These are phyloP conservation scores for Cenopis cana DNA, from an alignment of 2,888 invertebrate genomes.

Conservation along the genomic window DNA sequence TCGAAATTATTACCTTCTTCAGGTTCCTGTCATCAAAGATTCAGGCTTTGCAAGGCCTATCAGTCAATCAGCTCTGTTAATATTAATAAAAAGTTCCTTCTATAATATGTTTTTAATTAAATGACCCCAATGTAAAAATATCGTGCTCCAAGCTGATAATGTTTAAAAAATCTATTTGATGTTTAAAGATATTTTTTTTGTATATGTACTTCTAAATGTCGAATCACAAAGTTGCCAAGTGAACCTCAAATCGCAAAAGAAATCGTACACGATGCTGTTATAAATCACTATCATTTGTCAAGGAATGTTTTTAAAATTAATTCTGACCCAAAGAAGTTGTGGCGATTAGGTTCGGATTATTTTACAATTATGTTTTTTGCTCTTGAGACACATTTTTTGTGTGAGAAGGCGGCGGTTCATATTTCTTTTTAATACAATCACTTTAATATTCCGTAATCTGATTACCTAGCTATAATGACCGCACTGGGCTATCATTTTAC, in stretches of 20 bases:
- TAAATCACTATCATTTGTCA: constrained; percentile 28
- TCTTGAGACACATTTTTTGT: constrained; percentile 63
- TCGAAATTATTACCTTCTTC: no score
- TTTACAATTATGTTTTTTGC: constrained; percentile 66
- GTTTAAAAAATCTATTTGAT: no score
- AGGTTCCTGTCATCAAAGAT: no score
- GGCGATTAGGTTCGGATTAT: constrained; percentile 78
- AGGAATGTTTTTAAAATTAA: constrained; percentile 57
- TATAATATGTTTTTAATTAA: background rate
- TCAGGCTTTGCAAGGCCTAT: no score
- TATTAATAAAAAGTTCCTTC: no score
- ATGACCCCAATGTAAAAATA: background rate
- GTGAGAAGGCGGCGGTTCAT: constrained; percentile 56
- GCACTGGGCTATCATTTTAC: constrained; percentile 51
- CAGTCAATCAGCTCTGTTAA: no score
- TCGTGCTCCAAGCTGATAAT: no score
- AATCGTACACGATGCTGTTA: background rate
- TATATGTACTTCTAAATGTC: background rate
- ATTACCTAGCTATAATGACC: constrained; percentile 55
- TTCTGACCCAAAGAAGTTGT: constrained; percentile 65
- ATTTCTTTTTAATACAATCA: constrained; percentile 66
- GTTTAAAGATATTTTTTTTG: background rate
- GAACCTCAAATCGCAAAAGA: constrained; percentile 8
- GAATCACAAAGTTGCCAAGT: background rate
- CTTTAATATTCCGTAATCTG: constrained; percentile 56